Base-by-base conservation (phyloP, 2,888 invertebrate genomes). In the Ferdinandea cuprea region DNA sequence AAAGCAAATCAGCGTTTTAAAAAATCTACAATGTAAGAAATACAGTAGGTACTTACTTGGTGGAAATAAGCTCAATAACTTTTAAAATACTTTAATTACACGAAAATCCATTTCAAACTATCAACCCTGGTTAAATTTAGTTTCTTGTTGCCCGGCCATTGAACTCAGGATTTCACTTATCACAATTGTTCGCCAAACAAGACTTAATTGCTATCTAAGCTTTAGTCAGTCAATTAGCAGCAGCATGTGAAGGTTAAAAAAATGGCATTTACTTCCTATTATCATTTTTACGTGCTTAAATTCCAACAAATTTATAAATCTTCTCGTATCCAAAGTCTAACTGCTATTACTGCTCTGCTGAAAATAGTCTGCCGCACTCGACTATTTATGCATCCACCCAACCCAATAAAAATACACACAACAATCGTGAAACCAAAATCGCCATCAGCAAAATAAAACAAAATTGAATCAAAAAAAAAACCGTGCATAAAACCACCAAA, bases 401-500 rank as follows among this genome's bases (percentile, higher is more conserved):
- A 25, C 25, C 5, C 25, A 5, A 25, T 25, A 25, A 25, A 40
- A 37, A 13, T 37, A 7, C 37, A 35, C 3, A 35, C n/a, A 21
- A 3, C 13, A 11, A 21, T 9, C 9, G 15, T 13, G 13, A 7
- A 40, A 21, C 32, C 9, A 9, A 11, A 19, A 2, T 2, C 35
- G 8, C 13, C 4, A 8, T n/a, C 9, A 13, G n/a, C n/a, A n/a
- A n/a, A n/a, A n/a, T n/a, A 9, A n/a, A 2, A 2, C 25, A 35
- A 68, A 42, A 32, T 25, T 25, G 25, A 37, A 37, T 8, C 2
- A 9, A 8, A 59, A 52, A 59, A n/a, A 15, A 44, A 25, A 54
- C 40, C 59, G n/a, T 40, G 13, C 30, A 59, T 9, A 30, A n/a
- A 52, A 37, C 42, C 30, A 32, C 32, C 11, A 19, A 69, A 46